phyloP scores from a whole-genome alignment of 1,140 invertebrate genomes.

The Pomacea maculata region DNA sequence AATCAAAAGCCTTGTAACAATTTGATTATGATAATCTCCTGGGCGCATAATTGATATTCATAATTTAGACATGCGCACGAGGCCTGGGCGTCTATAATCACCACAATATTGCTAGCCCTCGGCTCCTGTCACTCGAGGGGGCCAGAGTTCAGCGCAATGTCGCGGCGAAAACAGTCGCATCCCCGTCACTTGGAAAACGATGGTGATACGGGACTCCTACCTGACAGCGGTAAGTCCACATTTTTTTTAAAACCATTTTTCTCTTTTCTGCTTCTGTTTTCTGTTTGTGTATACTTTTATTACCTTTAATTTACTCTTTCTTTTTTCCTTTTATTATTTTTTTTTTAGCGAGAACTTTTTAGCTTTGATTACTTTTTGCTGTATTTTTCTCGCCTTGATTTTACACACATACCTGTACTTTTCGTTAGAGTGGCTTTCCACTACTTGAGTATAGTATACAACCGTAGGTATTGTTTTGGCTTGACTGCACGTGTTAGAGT shows the following conservation, averaged over 20 bases:
- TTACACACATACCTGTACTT: not conserved
- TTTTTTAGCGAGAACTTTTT: not conserved
- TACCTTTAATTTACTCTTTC: not conserved
- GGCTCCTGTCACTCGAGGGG: conserved; percentile 5
- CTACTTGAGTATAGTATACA: not conserved
- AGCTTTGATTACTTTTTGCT: not conserved
- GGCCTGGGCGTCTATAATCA: conserved; percentile 7
- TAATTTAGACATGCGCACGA: conserved; percentile 24
- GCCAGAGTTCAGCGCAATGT: conserved; percentile 7
- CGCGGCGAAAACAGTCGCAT: conserved; percentile 18
- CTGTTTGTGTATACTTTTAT: not conserved
- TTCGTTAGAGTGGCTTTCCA: not conserved
- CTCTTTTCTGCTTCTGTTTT: not conserved
- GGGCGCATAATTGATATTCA: conserved; percentile 23
- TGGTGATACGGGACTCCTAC: not conserved
- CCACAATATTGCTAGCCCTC: conserved; percentile 6
- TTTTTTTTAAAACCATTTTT: not conserved
- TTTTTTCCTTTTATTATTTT: not conserved
- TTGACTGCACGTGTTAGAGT: too few relatives aligned
- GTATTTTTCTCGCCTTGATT: not conserved
- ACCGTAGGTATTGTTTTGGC: too few relatives aligned
- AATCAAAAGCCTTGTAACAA: conserved; percentile 19
- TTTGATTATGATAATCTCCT: conserved; percentile 24
- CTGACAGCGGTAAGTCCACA: not conserved
- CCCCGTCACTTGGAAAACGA: conserved; percentile 18